A percentile compares a stretch with the other conserved stretches of the same genome.
Evolutionary conservation across 2,888 invertebrate species (phyloP).

Genomic region (Drosophila putrida): DNA sequence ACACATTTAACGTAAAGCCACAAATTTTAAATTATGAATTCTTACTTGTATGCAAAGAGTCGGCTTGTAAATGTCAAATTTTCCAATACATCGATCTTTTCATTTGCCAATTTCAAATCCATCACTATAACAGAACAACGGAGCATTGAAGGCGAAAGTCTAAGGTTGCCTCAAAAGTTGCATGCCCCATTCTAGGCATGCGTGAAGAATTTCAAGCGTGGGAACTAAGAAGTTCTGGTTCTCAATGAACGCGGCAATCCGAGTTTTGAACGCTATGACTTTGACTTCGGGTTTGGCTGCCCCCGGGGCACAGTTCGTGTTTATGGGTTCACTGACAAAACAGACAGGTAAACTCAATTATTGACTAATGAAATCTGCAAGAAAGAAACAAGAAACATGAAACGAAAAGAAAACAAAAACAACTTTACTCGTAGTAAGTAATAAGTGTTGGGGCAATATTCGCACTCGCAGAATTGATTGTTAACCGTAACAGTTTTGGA

Average conservation of each 20-base stretch:
- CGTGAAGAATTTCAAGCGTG: slow-evolving; percentile 77
- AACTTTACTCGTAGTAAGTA: slow-evolving; percentile 35
- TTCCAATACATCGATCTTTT: too few species aligned
- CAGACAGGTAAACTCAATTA: slow-evolving; percentile 80
- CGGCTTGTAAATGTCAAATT: too few species aligned
- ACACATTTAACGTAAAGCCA: too few species aligned
- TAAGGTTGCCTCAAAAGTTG: slow-evolving; percentile 42
- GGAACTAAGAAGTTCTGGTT: slow-evolving; percentile 59
- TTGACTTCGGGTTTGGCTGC: slow-evolving; percentile 31
- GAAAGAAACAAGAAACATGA: slow-evolving; percentile 18
- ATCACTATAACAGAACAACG: slow-evolving; percentile 7
- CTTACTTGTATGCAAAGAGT: too few species aligned
- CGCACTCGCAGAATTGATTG: slow-evolving; percentile 65
- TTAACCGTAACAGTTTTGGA: slow-evolving; percentile 77
- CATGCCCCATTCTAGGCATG: slow-evolving; percentile 57
- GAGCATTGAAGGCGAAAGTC: slow-evolving; percentile 69
- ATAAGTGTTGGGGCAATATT: slow-evolving; percentile 61
- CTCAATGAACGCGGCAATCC: slow-evolving; percentile 66
- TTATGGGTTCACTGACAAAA: slow-evolving; percentile 74
- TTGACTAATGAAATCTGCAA: slow-evolving; percentile 79
- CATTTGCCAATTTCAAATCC: too few species aligned
- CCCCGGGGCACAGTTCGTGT: slow-evolving; percentile 67
- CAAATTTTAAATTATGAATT: too few species aligned
- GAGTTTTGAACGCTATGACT: slow-evolving; percentile 13
- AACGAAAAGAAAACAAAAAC: slow-evolving; percentile 15